These are phyloP conservation scores for Ditula angustiorana DNA, from an alignment of 2,888 invertebrate species.

Conservation along the genomic window DNA sequence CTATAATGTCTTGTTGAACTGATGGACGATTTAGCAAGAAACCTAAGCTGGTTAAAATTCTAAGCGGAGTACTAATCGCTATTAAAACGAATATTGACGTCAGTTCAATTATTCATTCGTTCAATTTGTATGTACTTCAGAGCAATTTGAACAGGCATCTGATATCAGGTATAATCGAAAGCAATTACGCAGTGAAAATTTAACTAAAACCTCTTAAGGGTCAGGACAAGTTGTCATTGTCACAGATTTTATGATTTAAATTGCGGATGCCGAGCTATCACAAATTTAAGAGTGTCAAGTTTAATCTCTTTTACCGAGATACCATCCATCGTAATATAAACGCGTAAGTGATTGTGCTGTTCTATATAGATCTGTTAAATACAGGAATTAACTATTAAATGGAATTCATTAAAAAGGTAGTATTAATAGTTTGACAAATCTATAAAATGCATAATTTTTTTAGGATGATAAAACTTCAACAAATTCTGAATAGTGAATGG, in stretches of 20 bases:
- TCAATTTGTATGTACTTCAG: neutral
- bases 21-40: no score
- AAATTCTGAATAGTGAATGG: no score
- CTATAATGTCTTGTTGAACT: no score
- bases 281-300: neutral
- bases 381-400: no score
- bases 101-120: neutral
- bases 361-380: neutral
- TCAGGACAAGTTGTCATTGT: constrained; percentile 7
- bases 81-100: neutral
- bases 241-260: constrained; percentile 21
- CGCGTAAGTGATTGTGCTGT: neutral
- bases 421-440: no score
- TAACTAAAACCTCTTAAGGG: constrained; percentile 1
- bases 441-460: no score
- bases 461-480: no score
- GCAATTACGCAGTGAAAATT: constrained; percentile 30
- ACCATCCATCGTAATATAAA: neutral
- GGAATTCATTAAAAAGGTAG: no score
- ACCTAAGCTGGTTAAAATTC: neutral
- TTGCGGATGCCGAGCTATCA: neutral
- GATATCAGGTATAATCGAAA: constrained; percentile 28
- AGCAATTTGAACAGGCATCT: neutral
- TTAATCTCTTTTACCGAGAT: neutral
- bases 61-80: neutral